Percentiles rank a stretch among this genome's conserved stretches.
Conservation (phyloP, 2,888 invertebrate species). For the Cephonodes hylas region DNA sequence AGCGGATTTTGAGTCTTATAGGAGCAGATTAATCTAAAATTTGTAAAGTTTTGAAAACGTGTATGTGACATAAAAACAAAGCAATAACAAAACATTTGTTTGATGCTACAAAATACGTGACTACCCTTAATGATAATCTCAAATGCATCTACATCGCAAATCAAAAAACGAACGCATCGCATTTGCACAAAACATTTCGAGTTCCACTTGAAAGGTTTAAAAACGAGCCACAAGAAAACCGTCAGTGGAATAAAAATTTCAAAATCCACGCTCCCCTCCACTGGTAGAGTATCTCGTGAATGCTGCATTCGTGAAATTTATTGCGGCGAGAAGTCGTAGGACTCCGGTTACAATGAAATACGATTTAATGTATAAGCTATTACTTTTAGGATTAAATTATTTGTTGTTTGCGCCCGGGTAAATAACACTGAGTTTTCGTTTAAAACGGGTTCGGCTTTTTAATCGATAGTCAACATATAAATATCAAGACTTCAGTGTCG, state of each 20-base stretch:
- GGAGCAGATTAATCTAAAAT: no score
- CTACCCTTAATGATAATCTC: no score
- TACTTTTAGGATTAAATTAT: neutral
- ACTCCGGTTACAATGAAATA: neutral
- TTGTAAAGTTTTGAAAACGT: no score
- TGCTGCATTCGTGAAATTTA: constrained; percentile 41
- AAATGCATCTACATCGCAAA: neutral
- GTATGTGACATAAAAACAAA: no score
- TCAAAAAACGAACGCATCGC: neutral
- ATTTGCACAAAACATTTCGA: neutral
- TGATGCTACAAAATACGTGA: no score
- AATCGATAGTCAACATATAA: no score
- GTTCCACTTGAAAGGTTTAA: constrained; percentile 10
- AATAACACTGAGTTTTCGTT: neutral
- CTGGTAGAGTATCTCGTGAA: constrained; percentile 16
- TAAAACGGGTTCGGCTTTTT: no score
- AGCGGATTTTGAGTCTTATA: no score
- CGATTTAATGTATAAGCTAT: neutral
- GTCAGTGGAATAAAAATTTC: constrained; percentile 53
- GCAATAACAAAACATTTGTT: no score
- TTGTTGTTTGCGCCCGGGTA: neutral
- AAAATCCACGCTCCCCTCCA: constrained; percentile 30
- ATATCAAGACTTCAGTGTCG: no score
- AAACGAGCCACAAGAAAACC: constrained; percentile 33
- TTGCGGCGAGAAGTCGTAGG: constrained; percentile 30